Evolutionary conservation across 2,113 vertebrate genomes (phyloP).

Genomic region (Sminthopsis crassicaudata): DNA sequence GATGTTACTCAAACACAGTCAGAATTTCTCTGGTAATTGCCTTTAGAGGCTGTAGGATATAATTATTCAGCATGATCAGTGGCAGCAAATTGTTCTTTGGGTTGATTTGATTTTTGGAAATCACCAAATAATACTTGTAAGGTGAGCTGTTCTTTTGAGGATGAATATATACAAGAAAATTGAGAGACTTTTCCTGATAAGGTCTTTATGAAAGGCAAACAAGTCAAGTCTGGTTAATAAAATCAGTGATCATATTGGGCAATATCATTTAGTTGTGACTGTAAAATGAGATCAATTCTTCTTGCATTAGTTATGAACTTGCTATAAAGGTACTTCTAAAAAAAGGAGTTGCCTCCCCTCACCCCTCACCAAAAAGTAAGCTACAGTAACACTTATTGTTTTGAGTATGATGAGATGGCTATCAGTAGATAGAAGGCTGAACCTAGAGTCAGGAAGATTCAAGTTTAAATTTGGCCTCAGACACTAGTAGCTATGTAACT

Average conservation of each 20-base stretch:
- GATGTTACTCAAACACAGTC: constrained; percentile 5
- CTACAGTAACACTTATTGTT: neutral
- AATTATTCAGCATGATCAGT: neutral
- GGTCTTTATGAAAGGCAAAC: neutral
- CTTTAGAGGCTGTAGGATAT: neutral
- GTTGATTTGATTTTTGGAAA: constrained; percentile 15
- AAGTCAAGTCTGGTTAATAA: neutral
- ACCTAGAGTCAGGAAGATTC: neutral
- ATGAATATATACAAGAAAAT: neutral
- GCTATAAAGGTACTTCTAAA: neutral
- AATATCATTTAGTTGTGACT: neutral
- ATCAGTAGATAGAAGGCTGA: neutral
- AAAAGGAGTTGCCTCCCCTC: neutral
- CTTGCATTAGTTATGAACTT: neutral
- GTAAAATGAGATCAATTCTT: neutral
- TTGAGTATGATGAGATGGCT: no score
- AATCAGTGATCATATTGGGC: neutral
- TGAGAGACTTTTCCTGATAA: neutral
- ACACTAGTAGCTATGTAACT: no score
- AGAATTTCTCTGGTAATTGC: constrained; percentile 6
- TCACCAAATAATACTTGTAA: neutral
- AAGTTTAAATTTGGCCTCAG: neutral
- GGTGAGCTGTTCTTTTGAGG: neutral
- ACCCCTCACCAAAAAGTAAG: neutral
- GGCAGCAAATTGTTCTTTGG: neutral